These are phyloP conservation scores for Pollenia angustigena DNA, from an alignment of 2,888 invertebrate genomes.

Conservation along the genomic window DNA sequence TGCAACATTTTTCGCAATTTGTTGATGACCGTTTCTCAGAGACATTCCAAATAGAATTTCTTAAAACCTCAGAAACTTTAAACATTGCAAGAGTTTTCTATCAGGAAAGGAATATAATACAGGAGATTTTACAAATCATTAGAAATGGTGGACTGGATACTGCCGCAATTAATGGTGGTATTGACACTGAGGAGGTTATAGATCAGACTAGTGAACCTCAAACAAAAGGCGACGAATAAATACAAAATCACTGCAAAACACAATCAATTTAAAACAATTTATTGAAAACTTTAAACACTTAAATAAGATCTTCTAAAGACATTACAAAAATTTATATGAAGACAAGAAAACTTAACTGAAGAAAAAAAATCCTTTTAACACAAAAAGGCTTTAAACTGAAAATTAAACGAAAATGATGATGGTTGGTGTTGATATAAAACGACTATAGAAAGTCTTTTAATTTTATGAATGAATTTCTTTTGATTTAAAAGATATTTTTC, in stretches of 20 bases:
- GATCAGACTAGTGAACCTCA: background rate
- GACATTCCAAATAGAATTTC: slow-evolving; percentile 83
- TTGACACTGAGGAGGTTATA: background rate
- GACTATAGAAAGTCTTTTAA: background rate
- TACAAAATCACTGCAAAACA: background rate
- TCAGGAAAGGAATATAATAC: slow-evolving; percentile 81
- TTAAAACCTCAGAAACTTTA: slow-evolving; percentile 77
- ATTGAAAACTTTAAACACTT: slow-evolving; percentile 1
- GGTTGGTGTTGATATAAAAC: slow-evolving; percentile 12
- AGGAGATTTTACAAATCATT: slow-evolving; percentile 77
- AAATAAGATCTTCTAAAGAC: slow-evolving; percentile 23
- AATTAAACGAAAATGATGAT: slow-evolving; percentile 1
- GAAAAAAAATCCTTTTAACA: slow-evolving; percentile 1
- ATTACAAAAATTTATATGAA: background rate
- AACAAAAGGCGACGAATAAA: slow-evolving; percentile 41
- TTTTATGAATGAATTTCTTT: slow-evolving; percentile 12
- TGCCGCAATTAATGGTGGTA: slow-evolving; percentile 34
- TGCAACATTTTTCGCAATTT: slow-evolving; percentile 87
- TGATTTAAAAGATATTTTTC: background rate
- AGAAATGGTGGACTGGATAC: slow-evolving; percentile 53
- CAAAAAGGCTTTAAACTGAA: slow-evolving; percentile 16
- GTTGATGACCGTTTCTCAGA: slow-evolving; percentile 87
- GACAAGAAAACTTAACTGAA: background rate
- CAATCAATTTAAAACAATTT: background rate
- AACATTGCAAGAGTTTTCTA: slow-evolving; percentile 81